Evolutionary conservation across 2,113 vertebrate genomes (phyloP).

Genomic region (Cebidichthys violaceus): DNA sequence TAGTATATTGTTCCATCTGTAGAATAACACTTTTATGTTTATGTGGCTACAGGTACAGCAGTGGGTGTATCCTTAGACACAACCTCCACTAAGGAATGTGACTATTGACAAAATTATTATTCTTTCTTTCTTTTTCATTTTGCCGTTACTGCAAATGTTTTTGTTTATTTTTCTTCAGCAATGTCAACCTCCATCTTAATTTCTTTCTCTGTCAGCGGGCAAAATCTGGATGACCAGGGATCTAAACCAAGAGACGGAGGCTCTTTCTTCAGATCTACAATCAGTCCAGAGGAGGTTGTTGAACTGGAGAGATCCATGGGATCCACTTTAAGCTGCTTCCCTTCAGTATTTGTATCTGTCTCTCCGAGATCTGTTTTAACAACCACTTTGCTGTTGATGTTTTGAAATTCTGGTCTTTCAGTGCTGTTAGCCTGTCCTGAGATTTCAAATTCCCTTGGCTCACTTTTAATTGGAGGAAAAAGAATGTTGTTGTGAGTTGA

Average conservation of each 20-base stretch:
- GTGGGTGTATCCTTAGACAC: background rate
- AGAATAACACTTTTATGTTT: constrained; percentile 4
- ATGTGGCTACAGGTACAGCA: background rate
- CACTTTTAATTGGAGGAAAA: constrained; percentile 51
- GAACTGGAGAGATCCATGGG: background rate
- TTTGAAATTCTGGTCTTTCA: background rate
- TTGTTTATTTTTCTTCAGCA: background rate
- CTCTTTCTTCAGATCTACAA: constrained; percentile 55
- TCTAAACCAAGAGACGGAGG: background rate
- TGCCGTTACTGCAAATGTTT: background rate
- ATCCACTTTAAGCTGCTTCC: constrained; percentile 5
- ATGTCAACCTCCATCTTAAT: constrained; percentile 47
- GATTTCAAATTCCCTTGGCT: constrained; percentile 46
- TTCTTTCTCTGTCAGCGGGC: constrained; percentile 11
- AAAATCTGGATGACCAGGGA: background rate
- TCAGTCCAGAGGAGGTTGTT: background rate
- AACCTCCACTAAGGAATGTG: background rate
- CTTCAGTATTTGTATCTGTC: background rate
- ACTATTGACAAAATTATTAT: background rate
- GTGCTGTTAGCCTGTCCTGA: constrained; percentile 7
- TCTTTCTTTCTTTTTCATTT: background rate
- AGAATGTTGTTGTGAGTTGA: background rate
- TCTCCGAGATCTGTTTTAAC: background rate
- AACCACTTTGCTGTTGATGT: background rate
- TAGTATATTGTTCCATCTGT: background rate